Percentiles rank a stretch among this genome's conserved stretches.
phyloP scores from a whole-genome alignment of 1,140 invertebrate genomes.

The Drosophila parabipectinata region DNA sequence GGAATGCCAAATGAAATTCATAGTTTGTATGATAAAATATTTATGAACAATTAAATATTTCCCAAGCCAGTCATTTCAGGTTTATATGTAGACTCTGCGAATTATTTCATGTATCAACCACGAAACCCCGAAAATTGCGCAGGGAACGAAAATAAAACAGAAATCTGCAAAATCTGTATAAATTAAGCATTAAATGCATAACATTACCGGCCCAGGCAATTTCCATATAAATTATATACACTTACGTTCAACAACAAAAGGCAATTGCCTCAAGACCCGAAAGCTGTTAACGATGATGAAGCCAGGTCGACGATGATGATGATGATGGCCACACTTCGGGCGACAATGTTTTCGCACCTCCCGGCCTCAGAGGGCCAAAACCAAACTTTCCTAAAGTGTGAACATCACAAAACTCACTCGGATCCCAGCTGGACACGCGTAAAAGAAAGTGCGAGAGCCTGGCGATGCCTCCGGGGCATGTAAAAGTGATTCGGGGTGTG shows the following conservation, averaged over 20 bases:
- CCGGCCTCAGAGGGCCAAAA: conserved; percentile 53
- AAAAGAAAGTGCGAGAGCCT: conserved; percentile 76
- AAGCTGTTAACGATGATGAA: conserved; percentile 9
- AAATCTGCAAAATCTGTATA: conserved; percentile 69
- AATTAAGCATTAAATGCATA: conserved; percentile 76
- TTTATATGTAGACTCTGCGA: neutral
- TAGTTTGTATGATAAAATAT: conserved; percentile 75
- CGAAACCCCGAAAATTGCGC: conserved; percentile 28
- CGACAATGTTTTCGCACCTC: conserved; percentile 79
- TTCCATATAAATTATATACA: conserved; percentile 81
- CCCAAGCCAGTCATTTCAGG: conserved; percentile 24
- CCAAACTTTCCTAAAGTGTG: conserved; percentile 82
- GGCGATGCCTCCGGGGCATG: conserved; percentile 53
- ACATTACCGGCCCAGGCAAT: conserved; percentile 64
- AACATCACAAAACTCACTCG: conserved; percentile 54
- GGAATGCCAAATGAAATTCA: conserved; percentile 49
- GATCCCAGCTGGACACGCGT: conserved; percentile 61
- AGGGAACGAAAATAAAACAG: conserved; percentile 42
- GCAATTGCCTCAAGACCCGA: conserved; percentile 20
- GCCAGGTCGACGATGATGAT: conserved; percentile 19
- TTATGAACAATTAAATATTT: conserved; percentile 67
- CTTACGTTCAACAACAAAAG: conserved; percentile 51
- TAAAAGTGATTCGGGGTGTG: conserved; percentile 70
- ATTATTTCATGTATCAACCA: conserved; percentile 38
- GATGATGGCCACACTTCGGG: conserved; percentile 77